Evolutionary conservation across 2,888 invertebrate genomes (phyloP), one percentile per base, ranked within the genome.

Genomic region (Microctonus brassicae): DNA sequence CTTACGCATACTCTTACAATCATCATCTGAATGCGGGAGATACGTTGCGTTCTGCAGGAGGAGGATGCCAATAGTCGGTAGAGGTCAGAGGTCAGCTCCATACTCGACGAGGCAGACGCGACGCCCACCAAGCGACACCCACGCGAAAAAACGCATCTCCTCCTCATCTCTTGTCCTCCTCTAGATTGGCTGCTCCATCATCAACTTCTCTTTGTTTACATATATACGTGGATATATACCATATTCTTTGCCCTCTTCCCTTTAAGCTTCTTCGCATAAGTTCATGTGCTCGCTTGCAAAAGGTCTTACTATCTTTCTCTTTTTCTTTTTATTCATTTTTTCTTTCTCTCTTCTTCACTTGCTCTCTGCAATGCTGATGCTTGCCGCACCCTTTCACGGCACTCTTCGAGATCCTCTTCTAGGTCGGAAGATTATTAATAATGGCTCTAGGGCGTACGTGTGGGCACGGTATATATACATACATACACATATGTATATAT

Each of bases 121-220:
- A 87, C 85, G 85, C 86, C 86, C 86, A 86, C 86, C 82, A 79
- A 83, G 83, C 84, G 86, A 87, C 87, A 86, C 87, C 86, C 86
- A 87, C 87, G 84, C 85, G 80, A 84, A 84, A 83, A 86, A 81
- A 78, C 76, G 77, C 78, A 77, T 75, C 75, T 73, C 75, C 75
- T 72, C 69, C 73, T 78, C 74, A 71, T 75, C n/a, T n/a, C 75
- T 71, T 77, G 33, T 66, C 71, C 34, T 68, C 58, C 63, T 68
- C 69, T 55, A 22, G 53, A 36, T 52, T 75, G 72, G 72, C 74
- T 75, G 72, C 69, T 70, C 76, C 75, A 71, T 75, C 73, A 70
- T 77, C 74, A 73, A 65, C 22, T 36, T n/a, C 17, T 47, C 47
- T 47, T 47, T 17, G 6, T 47, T 47, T 17, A 5, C 10, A 36